Conservation (phyloP, 2,888 invertebrate genomes). For the Tenodera sinensis region DNA sequence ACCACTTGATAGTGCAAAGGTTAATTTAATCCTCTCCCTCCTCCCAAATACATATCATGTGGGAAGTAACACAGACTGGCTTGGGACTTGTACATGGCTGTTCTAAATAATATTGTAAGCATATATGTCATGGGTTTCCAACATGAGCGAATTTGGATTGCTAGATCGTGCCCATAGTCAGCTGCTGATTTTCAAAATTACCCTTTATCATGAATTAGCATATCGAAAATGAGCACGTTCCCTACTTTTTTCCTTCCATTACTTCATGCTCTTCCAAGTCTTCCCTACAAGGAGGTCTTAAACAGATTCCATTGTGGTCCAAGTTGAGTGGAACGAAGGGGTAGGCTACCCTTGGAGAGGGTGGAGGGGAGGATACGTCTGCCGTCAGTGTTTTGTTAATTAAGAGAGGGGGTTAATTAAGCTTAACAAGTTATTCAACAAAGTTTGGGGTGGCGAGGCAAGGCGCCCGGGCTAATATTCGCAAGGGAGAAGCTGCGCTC, state of each 20-base stretch:
- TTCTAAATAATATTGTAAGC: too few relatives aligned
- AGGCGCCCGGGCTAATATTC: slow-evolving; percentile 20
- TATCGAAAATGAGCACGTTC: background rate
- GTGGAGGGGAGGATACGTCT: background rate
- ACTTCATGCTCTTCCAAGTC: background rate
- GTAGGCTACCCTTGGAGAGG: background rate
- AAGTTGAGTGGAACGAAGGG: background rate
- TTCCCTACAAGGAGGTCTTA: background rate
- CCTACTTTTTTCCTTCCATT: background rate
- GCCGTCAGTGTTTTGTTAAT: slow-evolving; percentile 33
- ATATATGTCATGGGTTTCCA: too few relatives aligned
- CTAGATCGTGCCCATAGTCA: background rate
- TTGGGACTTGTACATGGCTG: too few relatives aligned
- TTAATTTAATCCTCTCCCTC: too few relatives aligned
- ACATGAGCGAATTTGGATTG: background rate
- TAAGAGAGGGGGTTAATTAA: slow-evolving; percentile 34
- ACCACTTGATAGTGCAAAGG: too few relatives aligned
- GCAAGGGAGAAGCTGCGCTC: background rate
- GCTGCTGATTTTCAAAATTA: background rate
- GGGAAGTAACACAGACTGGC: too few relatives aligned
- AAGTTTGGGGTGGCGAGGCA: slow-evolving; percentile 27
- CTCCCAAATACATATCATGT: too few relatives aligned
- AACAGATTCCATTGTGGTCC: background rate
- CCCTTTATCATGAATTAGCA: background rate
- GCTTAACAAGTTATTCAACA: slow-evolving; percentile 34